Evolutionary conservation across 2,888 invertebrate genomes (phyloP).

Genomic region (Caenorhabditis sp.): DNA sequence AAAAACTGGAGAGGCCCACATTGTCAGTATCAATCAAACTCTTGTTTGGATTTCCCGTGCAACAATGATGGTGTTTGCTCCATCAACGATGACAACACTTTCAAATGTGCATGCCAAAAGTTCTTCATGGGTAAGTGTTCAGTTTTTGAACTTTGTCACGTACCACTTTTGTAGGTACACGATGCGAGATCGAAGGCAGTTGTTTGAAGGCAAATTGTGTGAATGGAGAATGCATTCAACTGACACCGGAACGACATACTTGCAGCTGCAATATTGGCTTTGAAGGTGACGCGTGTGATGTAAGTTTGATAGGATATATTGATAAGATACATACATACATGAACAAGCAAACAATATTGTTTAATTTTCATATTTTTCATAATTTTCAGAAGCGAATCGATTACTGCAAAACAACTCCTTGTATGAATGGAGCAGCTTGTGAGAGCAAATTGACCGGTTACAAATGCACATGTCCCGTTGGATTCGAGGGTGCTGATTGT

Average conservation of each 20-base stretch:
- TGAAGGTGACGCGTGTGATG: conserved; percentile 72
- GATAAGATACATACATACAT: too few relatives aligned
- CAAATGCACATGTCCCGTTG: conserved; percentile 75
- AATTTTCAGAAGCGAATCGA: conserved; percentile 75
- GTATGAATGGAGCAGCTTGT: conserved; percentile 87
- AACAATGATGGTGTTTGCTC: conserved; percentile 93
- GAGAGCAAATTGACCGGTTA: conserved; percentile 89
- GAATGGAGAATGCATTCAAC: conserved; percentile 74
- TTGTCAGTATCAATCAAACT: conserved; percentile 61
- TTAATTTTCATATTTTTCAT: not conserved
- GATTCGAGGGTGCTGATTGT: conserved; percentile 77
- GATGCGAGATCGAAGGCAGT: conserved; percentile 74
- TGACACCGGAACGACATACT: conserved; percentile 68
- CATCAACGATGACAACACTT: conserved; percentile 62
- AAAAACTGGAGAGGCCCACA: conserved; percentile 60
- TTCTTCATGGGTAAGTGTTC: conserved; percentile 69
- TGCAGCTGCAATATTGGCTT: conserved; percentile 74
- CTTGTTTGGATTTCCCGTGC: conserved; percentile 85
- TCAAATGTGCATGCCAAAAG: conserved; percentile 74
- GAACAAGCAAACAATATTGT: too few relatives aligned
- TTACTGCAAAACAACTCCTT: conserved; percentile 75
- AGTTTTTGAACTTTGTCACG: not conserved
- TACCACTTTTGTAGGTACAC: conserved; percentile 68
- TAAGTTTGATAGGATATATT: conserved; percentile 36
- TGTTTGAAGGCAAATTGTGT: conserved; percentile 72